Conservation (phyloP, 2,113 vertebrate species). For the Pongo abelii region DNA sequence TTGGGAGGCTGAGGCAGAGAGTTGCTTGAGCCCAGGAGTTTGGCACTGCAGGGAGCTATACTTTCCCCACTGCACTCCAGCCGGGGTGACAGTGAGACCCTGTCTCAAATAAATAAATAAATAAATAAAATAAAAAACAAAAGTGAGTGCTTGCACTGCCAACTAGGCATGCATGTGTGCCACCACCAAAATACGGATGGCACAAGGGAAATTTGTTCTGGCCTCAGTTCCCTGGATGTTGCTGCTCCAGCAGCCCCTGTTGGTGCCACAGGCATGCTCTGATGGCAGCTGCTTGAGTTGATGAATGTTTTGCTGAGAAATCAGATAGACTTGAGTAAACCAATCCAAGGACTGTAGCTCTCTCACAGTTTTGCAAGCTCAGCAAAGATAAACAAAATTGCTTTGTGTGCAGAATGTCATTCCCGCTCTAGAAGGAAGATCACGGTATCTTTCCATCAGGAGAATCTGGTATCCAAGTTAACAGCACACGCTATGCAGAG, state of each 20-base stretch:
- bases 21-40: no score
- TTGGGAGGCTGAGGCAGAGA: no score
- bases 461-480: neutral
- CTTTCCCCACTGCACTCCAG: no score
- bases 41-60: no score
- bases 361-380: neutral
- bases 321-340: neutral
- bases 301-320: conserved; percentile 35
- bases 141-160: neutral
- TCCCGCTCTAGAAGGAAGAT: neutral
- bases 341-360: neutral
- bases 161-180: neutral
- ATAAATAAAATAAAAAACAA: no score
- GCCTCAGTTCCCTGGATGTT: neutral
- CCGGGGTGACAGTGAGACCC: no score
- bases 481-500: neutral
- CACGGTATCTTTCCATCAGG: neutral
- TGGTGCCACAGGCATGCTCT: neutral
- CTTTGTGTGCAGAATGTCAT: neutral
- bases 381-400: conserved; percentile 32
- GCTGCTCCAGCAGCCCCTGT: neutral
- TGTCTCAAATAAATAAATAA: no score
- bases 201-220: neutral
- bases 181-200: neutral
- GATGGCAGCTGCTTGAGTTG: neutral